Percentiles rank a stretch among this genome's conserved stretches.
phyloP scores from a whole-genome alignment of 2,888 invertebrate genomes.

The Aspidiotus destructor region DNA sequence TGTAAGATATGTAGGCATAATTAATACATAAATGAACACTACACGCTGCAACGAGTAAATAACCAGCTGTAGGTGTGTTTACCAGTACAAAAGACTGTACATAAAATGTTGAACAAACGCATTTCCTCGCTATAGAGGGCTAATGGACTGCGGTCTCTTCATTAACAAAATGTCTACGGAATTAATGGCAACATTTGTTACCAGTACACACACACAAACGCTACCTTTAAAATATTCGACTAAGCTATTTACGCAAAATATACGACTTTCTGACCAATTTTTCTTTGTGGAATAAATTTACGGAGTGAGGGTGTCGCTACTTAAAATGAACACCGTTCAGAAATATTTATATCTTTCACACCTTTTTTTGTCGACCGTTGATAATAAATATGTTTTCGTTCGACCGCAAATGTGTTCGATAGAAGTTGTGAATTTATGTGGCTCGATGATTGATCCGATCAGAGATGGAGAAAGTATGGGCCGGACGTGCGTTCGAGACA shows the following conservation, averaged over 20 bases:
- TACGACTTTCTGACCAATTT: conserved; percentile 32
- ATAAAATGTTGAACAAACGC: conserved; percentile 20
- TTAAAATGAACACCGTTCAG: background rate
- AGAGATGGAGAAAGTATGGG: too few relatives aligned
- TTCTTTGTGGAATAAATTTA: conserved; percentile 14
- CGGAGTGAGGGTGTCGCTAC: conserved; percentile 13
- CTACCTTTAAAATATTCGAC: conserved; percentile 5
- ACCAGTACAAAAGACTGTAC: conserved; percentile 8
- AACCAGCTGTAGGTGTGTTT: conserved; percentile 4
- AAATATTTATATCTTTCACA: background rate
- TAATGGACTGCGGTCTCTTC: conserved; percentile 31
- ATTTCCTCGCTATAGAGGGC: conserved; percentile 20
- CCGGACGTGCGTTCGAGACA: too few relatives aligned
- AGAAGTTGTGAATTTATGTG: too few relatives aligned
- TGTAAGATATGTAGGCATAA: too few relatives aligned
- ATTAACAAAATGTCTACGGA: conserved; percentile 29
- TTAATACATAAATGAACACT: too few relatives aligned
- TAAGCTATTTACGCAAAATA: conserved; percentile 27
- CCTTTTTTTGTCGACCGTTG: background rate
- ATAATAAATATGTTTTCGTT: too few relatives aligned
- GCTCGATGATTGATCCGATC: too few relatives aligned
- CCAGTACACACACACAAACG: conserved; percentile 15
- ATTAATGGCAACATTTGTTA: conserved; percentile 32
- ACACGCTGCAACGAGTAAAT: conserved; percentile 21
- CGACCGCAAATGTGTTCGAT: too few relatives aligned